These are phyloP conservation scores for Drosophila sucinea DNA, from an alignment of 1,140 invertebrate genomes.

Conservation along the genomic window DNA sequence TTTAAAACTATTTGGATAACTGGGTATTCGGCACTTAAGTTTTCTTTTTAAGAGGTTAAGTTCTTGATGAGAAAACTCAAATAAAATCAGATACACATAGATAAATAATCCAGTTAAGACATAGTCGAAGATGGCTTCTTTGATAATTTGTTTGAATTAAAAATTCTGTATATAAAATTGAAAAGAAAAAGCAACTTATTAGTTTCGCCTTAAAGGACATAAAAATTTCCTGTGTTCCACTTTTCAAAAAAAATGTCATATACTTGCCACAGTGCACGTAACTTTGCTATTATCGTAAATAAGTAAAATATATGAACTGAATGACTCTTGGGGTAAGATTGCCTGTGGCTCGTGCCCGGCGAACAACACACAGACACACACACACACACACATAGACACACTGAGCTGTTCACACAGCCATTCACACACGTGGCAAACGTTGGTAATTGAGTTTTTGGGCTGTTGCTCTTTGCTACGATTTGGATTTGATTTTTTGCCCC, in stretches of 20 bases:
- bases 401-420: not conserved
- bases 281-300: slow-evolving; percentile 6
- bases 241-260: not conserved
- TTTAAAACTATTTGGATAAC: too few relatives aligned
- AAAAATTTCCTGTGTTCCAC: too few relatives aligned
- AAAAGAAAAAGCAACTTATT: too few relatives aligned
- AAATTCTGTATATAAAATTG: too few relatives aligned
- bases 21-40: too few relatives aligned
- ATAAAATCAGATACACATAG: too few relatives aligned
- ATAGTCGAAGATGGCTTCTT: too few relatives aligned
- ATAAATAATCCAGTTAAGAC: too few relatives aligned
- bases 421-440: slow-evolving; percentile 32
- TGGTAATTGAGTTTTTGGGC: slow-evolving; percentile 73
- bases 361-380: not conserved
- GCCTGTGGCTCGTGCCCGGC: slow-evolving; percentile 15
- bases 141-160: too few relatives aligned
- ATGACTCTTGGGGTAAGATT: slow-evolving; percentile 9
- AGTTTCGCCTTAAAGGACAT: too few relatives aligned
- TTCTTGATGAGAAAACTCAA: too few relatives aligned
- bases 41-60: too few relatives aligned
- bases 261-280: not conserved
- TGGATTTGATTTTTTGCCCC: not conserved
- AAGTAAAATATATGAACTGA: slow-evolving; percentile 9
- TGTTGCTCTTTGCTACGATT: slow-evolving; percentile 55
- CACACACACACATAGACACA: slow-evolving; percentile 18